Evolutionary conservation across 2,888 invertebrate genomes (phyloP), one percentile per base, ranked within the genome.

Genomic region (Phyllotreta cruciferae): DNA sequence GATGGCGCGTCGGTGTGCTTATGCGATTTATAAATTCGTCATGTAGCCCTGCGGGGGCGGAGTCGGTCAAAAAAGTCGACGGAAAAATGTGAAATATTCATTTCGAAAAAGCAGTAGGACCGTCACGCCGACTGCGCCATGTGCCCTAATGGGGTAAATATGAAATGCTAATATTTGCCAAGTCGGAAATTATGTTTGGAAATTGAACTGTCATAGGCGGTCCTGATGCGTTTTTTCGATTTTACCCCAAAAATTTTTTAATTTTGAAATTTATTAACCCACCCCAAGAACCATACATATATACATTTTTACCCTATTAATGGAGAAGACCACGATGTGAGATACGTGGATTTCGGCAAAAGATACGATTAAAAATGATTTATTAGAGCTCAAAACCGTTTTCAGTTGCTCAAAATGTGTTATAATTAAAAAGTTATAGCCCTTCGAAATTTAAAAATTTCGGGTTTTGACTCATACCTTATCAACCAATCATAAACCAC

Each of bases 141-240:
- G 78, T 78, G 79, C 77, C 73, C 75, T 79, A 79, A 79, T 77
- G 76, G 78, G 75, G 79, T 78, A 78, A 79, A 80, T 79, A 79
- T 79, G 79, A 80, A 78, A 78, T 79, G 80, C 79, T 79, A 80
- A 80, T 80, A 78, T 80, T 80, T 79, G 77, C 73, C 74, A 76
- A 79, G 77, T 74, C 71, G 72, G 71, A 78, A 79, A 79, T 80
- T 79, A 79, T 78, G 77, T 79, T 80, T 77, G 67, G 24, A 70
- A 80, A 79, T 80, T 80, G 79, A 79, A 79, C 79, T 79, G 77
- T 75, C 78, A 67, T 55, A 47, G 63, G 53, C 62, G 69, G 64
- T 11, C 39, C 14, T 0, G 34, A 41, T 24, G 42, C 10, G 38
- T 55, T 42, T 14, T 11, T 50, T 14, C 34, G 50, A 50, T 35